Evolutionary conservation across 2,888 invertebrate genomes (phyloP).

Genomic region (Nomada fabriciana): DNA sequence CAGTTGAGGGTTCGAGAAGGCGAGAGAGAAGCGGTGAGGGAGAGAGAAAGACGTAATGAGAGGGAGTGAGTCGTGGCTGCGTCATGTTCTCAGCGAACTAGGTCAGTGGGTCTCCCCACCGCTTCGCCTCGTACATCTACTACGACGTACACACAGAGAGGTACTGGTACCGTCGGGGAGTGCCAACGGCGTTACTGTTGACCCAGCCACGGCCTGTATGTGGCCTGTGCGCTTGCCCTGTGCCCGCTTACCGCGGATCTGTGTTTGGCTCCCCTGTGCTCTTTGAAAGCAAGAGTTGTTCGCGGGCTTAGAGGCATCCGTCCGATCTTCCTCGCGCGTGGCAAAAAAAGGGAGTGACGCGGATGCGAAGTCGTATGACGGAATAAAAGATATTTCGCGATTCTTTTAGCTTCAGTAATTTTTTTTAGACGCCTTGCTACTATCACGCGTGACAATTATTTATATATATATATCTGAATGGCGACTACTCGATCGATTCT

Average conservation of each 20-base stretch:
- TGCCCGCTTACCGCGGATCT: slow-evolving; percentile 66
- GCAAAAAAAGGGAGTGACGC: neutral
- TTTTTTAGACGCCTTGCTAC: neutral
- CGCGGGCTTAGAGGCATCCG: slow-evolving; percentile 42
- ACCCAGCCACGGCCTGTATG: slow-evolving; percentile 75
- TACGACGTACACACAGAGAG: slow-evolving; percentile 67
- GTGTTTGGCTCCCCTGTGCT: slow-evolving; percentile 64
- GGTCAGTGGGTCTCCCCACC: slow-evolving; percentile 92
- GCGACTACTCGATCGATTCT: too few species aligned
- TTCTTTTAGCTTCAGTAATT: neutral
- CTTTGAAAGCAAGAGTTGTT: slow-evolving; percentile 79
- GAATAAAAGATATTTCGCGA: neutral
- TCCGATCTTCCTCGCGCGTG: slow-evolving; percentile 54
- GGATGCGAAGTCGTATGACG: too few species aligned
- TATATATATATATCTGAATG: too few species aligned
- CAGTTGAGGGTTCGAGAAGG: slow-evolving; percentile 47
- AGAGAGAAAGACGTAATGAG: slow-evolving; percentile 71
- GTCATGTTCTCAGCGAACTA: slow-evolving; percentile 87
- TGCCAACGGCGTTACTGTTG: slow-evolving; percentile 84
- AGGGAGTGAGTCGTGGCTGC: slow-evolving; percentile 81
- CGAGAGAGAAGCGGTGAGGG: slow-evolving; percentile 36
- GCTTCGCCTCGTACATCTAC: slow-evolving; percentile 69
- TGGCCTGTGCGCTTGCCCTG: slow-evolving; percentile 66
- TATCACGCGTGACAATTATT: too few species aligned
- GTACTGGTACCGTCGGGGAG: slow-evolving; percentile 78